Evolutionary conservation across 2,113 vertebrate species (phyloP).

Genomic region (Raja brachyura): DNA sequence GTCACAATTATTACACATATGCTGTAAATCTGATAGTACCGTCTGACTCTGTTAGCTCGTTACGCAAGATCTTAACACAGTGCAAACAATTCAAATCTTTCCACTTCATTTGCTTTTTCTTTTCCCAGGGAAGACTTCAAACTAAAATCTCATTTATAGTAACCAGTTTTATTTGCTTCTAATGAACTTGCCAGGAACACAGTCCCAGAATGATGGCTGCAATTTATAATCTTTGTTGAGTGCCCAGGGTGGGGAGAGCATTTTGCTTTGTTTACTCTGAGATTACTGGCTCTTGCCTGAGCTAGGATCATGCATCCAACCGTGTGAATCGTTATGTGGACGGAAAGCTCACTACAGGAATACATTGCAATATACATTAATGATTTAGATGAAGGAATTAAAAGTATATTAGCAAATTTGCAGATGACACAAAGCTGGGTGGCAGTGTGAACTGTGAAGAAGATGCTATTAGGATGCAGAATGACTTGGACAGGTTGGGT

Average conservation of each 20-base stretch:
- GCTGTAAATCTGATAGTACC: conserved; percentile 34
- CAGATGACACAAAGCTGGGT: no score
- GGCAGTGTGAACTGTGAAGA: no score
- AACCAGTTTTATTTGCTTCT: neutral
- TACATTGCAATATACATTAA: no score
- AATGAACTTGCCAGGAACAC: neutral
- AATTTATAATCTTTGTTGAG: neutral
- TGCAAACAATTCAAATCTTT: conserved; percentile 26
- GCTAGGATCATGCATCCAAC: neutral
- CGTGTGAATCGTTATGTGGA: neutral
- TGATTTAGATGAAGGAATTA: no score
- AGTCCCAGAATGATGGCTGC: neutral
- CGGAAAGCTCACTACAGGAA: neutral
- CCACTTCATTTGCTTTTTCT: conserved; percentile 27
- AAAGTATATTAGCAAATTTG: no score
- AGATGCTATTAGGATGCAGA: no score
- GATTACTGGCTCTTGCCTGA: neutral
- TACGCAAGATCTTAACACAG: conserved; percentile 23
- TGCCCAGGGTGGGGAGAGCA: neutral
- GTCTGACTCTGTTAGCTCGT: conserved; percentile 28
- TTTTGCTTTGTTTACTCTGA: neutral
- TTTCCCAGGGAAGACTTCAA: conserved; percentile 23
- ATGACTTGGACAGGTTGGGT: no score
- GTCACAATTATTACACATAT: conserved; percentile 26
- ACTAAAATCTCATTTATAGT: conserved; percentile 25